Evolutionary conservation across 2,888 invertebrate genomes (phyloP), one percentile per base, ranked within the genome.

Genomic region (Sarcophaga carnaria): DNA sequence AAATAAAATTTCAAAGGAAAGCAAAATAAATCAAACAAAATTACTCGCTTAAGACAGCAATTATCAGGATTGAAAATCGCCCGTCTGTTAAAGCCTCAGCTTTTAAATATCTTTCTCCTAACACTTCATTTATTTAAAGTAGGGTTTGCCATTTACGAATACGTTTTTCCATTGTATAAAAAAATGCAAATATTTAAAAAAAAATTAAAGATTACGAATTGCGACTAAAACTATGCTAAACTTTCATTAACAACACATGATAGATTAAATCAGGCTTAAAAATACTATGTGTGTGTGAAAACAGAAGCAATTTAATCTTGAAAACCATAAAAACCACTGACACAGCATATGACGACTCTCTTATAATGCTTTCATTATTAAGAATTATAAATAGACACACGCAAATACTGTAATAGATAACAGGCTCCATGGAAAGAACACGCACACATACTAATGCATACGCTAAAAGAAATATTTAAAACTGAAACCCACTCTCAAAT

Each of bases 341-440:
- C n/a, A 37, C 20, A 67, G 20, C 37, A 37, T 37, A 37, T 75
- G 74, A 62, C 74, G 60, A 49, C 20, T 17, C 8, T 17, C 49
- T 63, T 63, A 22, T 47, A 77, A 37, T 0, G 17, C n/a, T n/a
- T 3, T 59, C 59, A 80, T 72, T 66, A 67, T 8, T 69, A 81
- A 22, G 49, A 69, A 62, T 69, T 75, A 81, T 27, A 74, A 67
- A 80, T 74, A 74, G 47, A 67, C 20, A 66, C 37, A 37, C 37
- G 1, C 60, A n/a, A 17, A 59, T 54, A 11, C 20, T 27, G 11
- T 20, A 79, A 10, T 37, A 14, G 27, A 25, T 17, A n/a, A 20
- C 66, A 54, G 4, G 10, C 12, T 37, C 20, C 14, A 27, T 20
- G 12, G 0, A 6, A 4, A 17, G 60, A 22, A n/a, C 59, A 67